Base-by-base conservation (phyloP, 1,140 invertebrate genomes). In the Pachypeltis micranthus region DNA sequence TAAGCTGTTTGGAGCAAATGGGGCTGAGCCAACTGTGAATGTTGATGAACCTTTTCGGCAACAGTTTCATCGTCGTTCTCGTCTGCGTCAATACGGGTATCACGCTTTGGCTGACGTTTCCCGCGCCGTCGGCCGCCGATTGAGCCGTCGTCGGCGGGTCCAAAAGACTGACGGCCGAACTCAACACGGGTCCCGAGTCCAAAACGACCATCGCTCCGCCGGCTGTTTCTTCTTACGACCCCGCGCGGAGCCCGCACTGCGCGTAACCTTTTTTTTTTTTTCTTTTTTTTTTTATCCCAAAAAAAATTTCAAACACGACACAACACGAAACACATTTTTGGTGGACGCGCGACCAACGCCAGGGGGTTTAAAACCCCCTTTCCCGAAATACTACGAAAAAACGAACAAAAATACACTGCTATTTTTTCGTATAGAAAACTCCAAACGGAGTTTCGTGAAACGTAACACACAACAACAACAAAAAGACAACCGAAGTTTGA, bases 21-120 rank as follows among this genome's bases (percentile, higher is more conserved):
- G 90, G 90, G 69, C 86, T 84, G 67, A 91, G 77, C 87, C 88
- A 91, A 72, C 89, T 86, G 76, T 92, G 90, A 71, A 91, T 79
- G 78, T 87, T 90, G 73, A 91, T 88, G 76, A 88, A 91, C 69
- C 88, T 80, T 77, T 92, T 91, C 70, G 88, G 87, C 74, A 91
- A 78, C 76, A 91, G 83, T 81, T 92, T 92, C 72, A 90, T 80
- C 68, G 87, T 85, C 68, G 64, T 65, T 23, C 70, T 63, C 7
- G 62, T 61, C 29, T 63, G 44, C 1, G 66, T 63, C 44, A 65
- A 21, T 55, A 67, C 63, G 23, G 64, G 66, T 44, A 60, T 54
- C 34, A 47, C 59, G 57, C 34, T 31, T 10, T 21, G 14, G 10
- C 59, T 28, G 58, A 23, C 26, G n/a, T n/a, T 56, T 21, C 47